Evolutionary conservation across 2,113 vertebrate species (phyloP).

Genomic region (Erythrolamprus reginae): DNA sequence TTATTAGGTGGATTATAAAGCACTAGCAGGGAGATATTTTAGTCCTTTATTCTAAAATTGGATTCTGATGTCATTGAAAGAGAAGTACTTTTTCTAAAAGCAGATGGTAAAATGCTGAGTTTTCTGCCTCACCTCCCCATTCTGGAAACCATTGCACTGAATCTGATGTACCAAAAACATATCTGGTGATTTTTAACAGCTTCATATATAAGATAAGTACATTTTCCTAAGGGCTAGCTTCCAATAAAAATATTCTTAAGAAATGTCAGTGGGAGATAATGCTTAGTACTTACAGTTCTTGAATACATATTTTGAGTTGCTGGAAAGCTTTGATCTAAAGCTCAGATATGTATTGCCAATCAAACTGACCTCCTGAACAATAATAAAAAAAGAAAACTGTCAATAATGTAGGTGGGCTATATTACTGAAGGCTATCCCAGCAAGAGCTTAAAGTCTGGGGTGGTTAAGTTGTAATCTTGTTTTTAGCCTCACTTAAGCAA

Average conservation of each 20-base stretch:
- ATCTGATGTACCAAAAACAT: background rate
- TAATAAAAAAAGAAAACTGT: slow-evolving; percentile 42
- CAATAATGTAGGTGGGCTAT: background rate
- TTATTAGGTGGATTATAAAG: background rate
- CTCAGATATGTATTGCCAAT: slow-evolving; percentile 51
- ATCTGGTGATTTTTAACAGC: slow-evolving; percentile 14
- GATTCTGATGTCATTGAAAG: background rate
- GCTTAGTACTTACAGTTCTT: slow-evolving; percentile 37
- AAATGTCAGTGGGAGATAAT: slow-evolving; percentile 26
- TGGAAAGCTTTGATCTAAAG: slow-evolving; percentile 53
- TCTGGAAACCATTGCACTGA: background rate
- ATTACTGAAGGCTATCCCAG: too few relatives aligned
- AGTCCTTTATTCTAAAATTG: background rate
- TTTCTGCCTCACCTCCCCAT: background rate
- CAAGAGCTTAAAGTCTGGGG: too few relatives aligned
- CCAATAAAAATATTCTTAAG: slow-evolving; percentile 23
- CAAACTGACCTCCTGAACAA: slow-evolving; percentile 53
- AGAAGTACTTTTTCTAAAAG: background rate
- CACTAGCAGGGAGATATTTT: background rate
- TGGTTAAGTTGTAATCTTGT: too few relatives aligned
- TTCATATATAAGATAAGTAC: slow-evolving; percentile 28
- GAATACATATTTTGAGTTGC: slow-evolving; percentile 39
- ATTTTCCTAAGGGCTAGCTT: slow-evolving; percentile 11
- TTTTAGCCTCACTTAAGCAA: too few relatives aligned
- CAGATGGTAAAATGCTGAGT: background rate